Evolutionary conservation across 2,113 vertebrate species (phyloP).

Genomic region (Phyllostomus hastatus): DNA sequence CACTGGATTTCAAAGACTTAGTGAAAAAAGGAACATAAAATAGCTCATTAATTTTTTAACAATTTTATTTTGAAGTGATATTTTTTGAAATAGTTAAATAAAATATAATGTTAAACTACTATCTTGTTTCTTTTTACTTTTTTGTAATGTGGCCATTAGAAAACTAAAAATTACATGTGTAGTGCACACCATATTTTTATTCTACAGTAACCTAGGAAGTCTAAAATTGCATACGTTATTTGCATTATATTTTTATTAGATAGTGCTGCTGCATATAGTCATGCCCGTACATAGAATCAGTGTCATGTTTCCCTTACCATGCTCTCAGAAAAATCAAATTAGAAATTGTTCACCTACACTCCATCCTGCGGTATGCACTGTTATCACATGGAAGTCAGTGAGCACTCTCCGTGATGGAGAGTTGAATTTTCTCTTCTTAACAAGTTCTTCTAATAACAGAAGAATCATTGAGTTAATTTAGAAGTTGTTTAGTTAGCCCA

Average conservation of each 20-base stretch:
- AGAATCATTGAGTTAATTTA: not conserved
- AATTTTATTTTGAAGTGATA: not conserved
- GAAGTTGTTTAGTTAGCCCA: not conserved
- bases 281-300: not conserved
- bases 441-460: not conserved
- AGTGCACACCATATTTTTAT: not conserved
- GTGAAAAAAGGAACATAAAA: not conserved
- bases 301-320: not conserved
- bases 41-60: not conserved
- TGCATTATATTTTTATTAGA: not conserved
- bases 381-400: not conserved
- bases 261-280: not conserved
- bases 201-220: not conserved
- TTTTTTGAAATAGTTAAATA: not conserved
- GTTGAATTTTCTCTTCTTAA: not conserved
- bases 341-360: not conserved
- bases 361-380: not conserved
- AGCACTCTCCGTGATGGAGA: conserved; percentile 37
- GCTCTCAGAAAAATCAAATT: not conserved
- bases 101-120: not conserved
- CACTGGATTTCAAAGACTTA: not conserved
- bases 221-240: not conserved
- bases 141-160: not conserved
- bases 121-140: not conserved
- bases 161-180: not conserved